phyloP scores from a whole-genome alignment of 2,797 vertebrate species.

The Sylvia borin region DNA sequence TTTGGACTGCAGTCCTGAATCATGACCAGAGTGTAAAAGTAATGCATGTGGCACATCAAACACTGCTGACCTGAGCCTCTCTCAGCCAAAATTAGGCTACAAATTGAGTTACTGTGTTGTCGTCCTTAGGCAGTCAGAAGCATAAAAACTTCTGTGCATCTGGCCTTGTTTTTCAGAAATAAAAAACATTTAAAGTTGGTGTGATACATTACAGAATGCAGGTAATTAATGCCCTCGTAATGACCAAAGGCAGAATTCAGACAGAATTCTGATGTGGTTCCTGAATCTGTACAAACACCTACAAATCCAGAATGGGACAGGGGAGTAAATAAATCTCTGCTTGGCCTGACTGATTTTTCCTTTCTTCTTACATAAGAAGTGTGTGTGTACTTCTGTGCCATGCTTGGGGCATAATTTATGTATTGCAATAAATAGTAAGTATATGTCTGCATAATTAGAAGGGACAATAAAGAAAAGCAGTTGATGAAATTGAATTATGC shows the following conservation, averaged over 20 bases:
- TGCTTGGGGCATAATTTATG: slow-evolving; percentile 2
- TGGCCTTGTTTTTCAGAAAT: background rate
- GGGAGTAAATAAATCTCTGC: background rate
- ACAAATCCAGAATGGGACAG: background rate
- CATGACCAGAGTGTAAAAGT: background rate
- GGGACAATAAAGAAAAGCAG: slow-evolving; percentile 48
- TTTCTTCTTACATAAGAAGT: background rate
- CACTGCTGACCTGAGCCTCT: background rate
- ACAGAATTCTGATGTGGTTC: background rate
- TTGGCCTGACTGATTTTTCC: background rate
- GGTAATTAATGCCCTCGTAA: background rate
- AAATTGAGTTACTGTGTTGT: background rate
- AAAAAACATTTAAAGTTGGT: background rate
- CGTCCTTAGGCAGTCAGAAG: background rate
- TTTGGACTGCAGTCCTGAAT: background rate
- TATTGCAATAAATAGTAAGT: slow-evolving; percentile 3
- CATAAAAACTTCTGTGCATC: background rate
- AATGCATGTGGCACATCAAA: background rate
- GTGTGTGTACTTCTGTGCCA: background rate
- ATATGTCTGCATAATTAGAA: slow-evolving; percentile 30
- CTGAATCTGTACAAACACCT: background rate
- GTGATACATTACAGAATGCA: background rate
- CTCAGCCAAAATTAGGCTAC: background rate
- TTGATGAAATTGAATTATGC: slow-evolving; percentile 18
- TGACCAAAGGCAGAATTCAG: background rate